Percentiles rank a stretch among this genome's conserved stretches.
These are phyloP conservation scores for Sylvia atricapilla DNA, from an alignment of 2,113 vertebrate genomes.

Conservation along the genomic window DNA sequence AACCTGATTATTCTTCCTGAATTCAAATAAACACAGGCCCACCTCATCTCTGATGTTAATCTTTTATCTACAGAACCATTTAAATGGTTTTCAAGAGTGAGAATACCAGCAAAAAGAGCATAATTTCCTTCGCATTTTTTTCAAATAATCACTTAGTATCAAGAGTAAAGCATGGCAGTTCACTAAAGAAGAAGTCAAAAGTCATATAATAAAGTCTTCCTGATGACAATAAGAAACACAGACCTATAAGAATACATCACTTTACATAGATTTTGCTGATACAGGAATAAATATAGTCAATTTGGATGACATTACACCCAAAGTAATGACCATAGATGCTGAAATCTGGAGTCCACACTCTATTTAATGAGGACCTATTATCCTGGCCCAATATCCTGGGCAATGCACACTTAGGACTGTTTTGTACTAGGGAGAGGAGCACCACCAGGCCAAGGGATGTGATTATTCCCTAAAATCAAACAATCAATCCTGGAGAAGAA, in stretches of 20 bases:
- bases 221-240: background rate
- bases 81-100: background rate
- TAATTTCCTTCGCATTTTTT: background rate
- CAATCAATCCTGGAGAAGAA: background rate
- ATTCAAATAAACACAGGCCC: background rate
- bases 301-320: background rate
- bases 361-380: background rate
- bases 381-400: background rate
- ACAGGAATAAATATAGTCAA: background rate
- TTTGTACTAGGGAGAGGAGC: background rate
- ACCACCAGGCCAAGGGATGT: background rate
- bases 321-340: background rate
- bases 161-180: background rate
- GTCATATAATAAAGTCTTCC: background rate
- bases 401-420: background rate
- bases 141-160: background rate
- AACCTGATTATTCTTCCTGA: background rate
- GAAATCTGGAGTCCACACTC: background rate
- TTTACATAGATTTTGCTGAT: background rate
- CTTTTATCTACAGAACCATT: background rate
- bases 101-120: background rate
- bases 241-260: background rate
- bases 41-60: background rate
- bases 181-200: background rate
- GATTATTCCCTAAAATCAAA: background rate